Percentiles rank a stretch among this genome's conserved stretches.
These are phyloP conservation scores for Pelvicachromis taeniatus DNA, from an alignment of 2,113 vertebrate species.

Conservation along the genomic window DNA sequence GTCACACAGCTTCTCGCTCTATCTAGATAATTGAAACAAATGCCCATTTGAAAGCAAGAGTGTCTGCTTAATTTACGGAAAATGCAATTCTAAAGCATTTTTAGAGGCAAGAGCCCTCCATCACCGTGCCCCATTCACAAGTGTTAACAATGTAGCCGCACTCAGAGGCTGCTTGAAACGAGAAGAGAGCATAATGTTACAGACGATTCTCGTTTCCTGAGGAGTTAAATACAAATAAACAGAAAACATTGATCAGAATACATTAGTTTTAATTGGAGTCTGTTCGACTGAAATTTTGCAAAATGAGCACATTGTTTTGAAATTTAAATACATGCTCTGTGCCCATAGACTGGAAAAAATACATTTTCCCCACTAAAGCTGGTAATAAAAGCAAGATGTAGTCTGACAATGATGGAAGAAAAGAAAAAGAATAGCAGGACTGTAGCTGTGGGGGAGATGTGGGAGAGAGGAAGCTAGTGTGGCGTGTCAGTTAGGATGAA, in stretches of 20 bases:
- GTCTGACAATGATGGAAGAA: background rate
- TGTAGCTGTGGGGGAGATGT: background rate
- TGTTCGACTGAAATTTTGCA: background rate
- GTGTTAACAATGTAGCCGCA: background rate
- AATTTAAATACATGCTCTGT: background rate
- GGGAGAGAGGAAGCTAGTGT: background rate
- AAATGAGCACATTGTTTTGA: background rate
- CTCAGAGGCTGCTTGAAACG: background rate
- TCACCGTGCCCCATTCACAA: background rate
- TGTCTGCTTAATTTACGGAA: conserved; percentile 40
- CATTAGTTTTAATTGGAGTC: conserved; percentile 21
- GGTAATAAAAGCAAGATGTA: background rate
- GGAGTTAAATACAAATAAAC: conserved; percentile 18
- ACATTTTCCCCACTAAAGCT: background rate
- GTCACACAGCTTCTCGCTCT: conserved; percentile 9
- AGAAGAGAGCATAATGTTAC: background rate
- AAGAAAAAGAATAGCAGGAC: background rate
- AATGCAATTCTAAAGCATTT: background rate
- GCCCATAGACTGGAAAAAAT: background rate
- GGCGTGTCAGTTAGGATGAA: background rate
- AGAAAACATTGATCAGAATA: conserved; percentile 18
- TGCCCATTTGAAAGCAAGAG: conserved; percentile 32
- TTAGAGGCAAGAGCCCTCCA: conserved; percentile 3
- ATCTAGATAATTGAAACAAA: conserved; percentile 50
- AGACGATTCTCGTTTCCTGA: conserved; percentile 5